phyloP scores from a whole-genome alignment of 2,888 invertebrate genomes.

The Therioaphis trifolii region DNA sequence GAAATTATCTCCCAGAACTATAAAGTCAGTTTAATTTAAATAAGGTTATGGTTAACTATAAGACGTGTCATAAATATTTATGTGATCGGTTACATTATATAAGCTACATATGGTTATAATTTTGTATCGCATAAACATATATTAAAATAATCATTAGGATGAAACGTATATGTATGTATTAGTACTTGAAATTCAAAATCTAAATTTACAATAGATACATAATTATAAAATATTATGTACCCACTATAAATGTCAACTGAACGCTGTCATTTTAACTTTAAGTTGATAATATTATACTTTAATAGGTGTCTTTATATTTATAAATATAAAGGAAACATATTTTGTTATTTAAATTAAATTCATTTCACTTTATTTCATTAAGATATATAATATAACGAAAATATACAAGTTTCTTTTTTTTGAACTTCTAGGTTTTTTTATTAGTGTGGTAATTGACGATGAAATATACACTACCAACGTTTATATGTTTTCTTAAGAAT shows the following conservation, averaged over 20 bases:
- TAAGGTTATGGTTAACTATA: background rate
- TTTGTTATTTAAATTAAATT: too few species aligned
- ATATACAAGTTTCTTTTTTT: too few species aligned
- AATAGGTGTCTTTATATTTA: too few species aligned
- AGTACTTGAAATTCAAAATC: background rate
- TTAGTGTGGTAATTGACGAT: too few species aligned
- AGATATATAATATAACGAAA: too few species aligned
- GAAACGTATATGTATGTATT: background rate
- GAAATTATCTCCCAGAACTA: constrained; percentile 85
- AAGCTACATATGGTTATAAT: background rate
- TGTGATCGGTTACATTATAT: background rate
- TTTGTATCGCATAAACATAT: background rate
- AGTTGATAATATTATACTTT: too few species aligned
- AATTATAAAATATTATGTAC: background rate
- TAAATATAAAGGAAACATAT: too few species aligned
- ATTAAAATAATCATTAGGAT: background rate
- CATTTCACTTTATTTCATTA: too few species aligned
- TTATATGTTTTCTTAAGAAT: too few species aligned
- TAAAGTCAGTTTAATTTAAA: background rate
- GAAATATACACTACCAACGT: too few species aligned
- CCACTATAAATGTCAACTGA: background rate
- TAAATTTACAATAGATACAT: background rate
- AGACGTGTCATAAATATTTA: background rate
- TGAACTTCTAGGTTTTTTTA: too few species aligned
- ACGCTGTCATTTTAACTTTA: background rate